Evolutionary conservation across 2,888 invertebrate genomes (phyloP), one percentile per base, ranked within the genome.

Genomic region (Ochlodes sylvanus): DNA sequence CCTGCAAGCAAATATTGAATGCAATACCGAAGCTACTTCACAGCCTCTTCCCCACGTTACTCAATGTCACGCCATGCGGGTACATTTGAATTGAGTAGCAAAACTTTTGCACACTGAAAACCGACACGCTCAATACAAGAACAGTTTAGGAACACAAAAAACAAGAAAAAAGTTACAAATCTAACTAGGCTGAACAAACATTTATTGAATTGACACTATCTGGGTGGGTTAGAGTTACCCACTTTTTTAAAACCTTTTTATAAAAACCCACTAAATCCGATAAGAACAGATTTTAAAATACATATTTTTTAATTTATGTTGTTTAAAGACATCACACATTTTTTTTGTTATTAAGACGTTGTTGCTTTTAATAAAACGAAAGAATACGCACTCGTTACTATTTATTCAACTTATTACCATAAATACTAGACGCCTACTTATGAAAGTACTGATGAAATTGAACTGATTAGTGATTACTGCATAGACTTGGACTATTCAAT

Each of bases 11-110:
- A 54, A 60, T 14, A 63, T 56, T 55, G 66, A 12, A 44, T 67
- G 60, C 66, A 67, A 67, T 61, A 42, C 44, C 55, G 55, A 65
- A 65, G 50, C 19, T 62, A 55, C 42, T 47, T 64, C 34, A 34
- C 55, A 61, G 52, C 44, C 50, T 63, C 34, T 58, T 63, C 14
- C 54, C 57, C 10, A 47, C 55, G 47, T 67, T 55, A 38, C 44
- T 70, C 66, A 70, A 70, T 61, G 69, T 70, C 70, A 71, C 52
- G 27, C 57, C 54, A 68, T 71, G 70, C 70, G 72, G 70, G 70
- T 69, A 67, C 47, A 71, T 70, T 70, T 62, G 63, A 67, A 54
- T 47, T 57, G 62, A 58, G 61, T 56, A 41, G 55, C 17, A 56
- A 56, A 69, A 56, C 7, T 54, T 60, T 38, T 10, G 3, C 1